phyloP scores from a whole-genome alignment of 2,888 invertebrate species.

The Diaperis boleti region DNA sequence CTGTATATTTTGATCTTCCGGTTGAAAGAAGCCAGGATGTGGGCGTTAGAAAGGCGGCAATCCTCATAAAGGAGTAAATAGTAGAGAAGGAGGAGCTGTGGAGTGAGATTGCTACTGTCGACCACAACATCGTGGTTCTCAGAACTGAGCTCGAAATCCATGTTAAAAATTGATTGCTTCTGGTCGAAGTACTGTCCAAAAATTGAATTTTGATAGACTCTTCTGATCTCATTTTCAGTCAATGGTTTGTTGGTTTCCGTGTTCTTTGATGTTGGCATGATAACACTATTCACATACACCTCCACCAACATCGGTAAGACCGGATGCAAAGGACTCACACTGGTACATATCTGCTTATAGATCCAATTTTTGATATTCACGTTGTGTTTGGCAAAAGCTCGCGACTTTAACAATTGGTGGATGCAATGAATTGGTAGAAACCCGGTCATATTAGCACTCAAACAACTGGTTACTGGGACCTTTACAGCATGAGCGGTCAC shows the following conservation, averaged over 20 bases:
- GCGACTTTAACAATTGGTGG: slow-evolving; percentile 91
- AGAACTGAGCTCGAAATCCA: slow-evolving; percentile 66
- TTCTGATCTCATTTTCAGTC: slow-evolving; percentile 88
- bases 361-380: slow-evolving; percentile 98
- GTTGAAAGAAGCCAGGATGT: slow-evolving; percentile 75
- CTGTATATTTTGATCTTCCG: slow-evolving; percentile 87
- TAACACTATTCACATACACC: slow-evolving; percentile 93
- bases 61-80: slow-evolving; percentile 95
- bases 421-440: slow-evolving; percentile 97
- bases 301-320: slow-evolving; percentile 93
- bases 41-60: slow-evolving; percentile 81
- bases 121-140: slow-evolving; percentile 69
- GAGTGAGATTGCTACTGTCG: slow-evolving; percentile 79
- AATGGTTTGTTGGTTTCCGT: slow-evolving; percentile 86
- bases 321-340: slow-evolving; percentile 91
- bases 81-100: slow-evolving; percentile 90
- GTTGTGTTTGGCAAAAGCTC: slow-evolving; percentile 95
- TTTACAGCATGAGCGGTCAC: slow-evolving; percentile 96
- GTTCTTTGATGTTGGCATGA: slow-evolving; percentile 71
- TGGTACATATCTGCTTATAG: slow-evolving; percentile 90
- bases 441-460: slow-evolving; percentile 88
- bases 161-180: slow-evolving; percentile 70
- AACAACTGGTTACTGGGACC: slow-evolving; percentile 91
- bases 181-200: slow-evolving; percentile 80
- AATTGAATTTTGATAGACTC: slow-evolving; percentile 83